Percentiles rank a stretch among this genome's conserved stretches.
Evolutionary conservation across 2,888 invertebrate genomes (phyloP).

Genomic region (Nebria salina): DNA sequence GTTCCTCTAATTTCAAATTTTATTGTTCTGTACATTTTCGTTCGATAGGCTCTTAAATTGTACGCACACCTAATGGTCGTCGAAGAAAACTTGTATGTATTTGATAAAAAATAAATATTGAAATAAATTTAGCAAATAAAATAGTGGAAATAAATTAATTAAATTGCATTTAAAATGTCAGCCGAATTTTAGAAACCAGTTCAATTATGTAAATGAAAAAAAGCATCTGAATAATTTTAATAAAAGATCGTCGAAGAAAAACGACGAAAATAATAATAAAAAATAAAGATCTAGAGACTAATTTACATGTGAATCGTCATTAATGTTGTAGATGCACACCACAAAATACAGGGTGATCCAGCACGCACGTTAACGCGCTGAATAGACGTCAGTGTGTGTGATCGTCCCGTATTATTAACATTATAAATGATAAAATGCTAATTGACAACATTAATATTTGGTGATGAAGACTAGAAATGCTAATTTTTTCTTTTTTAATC

Average conservation of each 20-base stretch:
- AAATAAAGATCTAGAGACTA: neutral
- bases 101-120: no score
- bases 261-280: neutral
- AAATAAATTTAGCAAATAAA: neutral
- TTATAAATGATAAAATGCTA: constrained; percentile 38
- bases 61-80: no score
- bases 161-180: neutral
- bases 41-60: no score
- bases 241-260: neutral
- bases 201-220: neutral
- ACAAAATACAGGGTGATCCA: constrained; percentile 5
- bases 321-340: constrained; percentile 5
- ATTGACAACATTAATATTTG: constrained; percentile 39
- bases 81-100: no score
- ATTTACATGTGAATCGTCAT: constrained; percentile 36
- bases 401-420: constrained; percentile 7
- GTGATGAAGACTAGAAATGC: constrained; percentile 15
- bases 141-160: neutral
- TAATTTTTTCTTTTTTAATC: constrained; percentile 9
- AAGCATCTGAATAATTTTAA: neutral
- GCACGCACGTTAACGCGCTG: neutral
- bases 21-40: neutral
- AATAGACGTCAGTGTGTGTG: constrained; percentile 11
- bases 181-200: neutral
- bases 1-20: constrained; percentile 7